Percentiles rank a stretch among this genome's conserved stretches.
These are phyloP conservation scores for Gonatopus flavifemur DNA, from an alignment of 1,140 invertebrate species.

Conservation along the genomic window DNA sequence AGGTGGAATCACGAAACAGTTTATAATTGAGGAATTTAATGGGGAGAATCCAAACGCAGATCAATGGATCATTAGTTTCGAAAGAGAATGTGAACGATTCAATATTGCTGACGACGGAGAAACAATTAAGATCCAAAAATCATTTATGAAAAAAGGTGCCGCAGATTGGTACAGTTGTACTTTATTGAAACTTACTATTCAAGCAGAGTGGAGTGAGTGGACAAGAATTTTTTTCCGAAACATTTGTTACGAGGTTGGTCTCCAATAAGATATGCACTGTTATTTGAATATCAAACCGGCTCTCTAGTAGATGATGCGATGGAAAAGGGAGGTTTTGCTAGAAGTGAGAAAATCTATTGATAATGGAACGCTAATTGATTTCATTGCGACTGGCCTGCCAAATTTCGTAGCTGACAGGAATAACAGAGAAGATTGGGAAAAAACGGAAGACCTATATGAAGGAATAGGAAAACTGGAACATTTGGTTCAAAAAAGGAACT, in stretches of 20 bases:
- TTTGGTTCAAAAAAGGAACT: slow-evolving; percentile 1
- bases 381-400: slow-evolving; percentile 10
- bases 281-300: slow-evolving; percentile 10
- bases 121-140: background rate
- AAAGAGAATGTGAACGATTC: slow-evolving; percentile 1
- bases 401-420: slow-evolving; percentile 7
- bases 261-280: slow-evolving; percentile 2
- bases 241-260: slow-evolving; percentile 5
- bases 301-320: slow-evolving; percentile 10
- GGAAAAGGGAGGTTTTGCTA: slow-evolving; percentile 13
- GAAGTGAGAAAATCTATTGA: slow-evolving; percentile 1
- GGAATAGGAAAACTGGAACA: slow-evolving; percentile 5
- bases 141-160: slow-evolving; percentile 1
- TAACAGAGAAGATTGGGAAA: background rate
- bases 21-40: slow-evolving; percentile 9
- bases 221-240: slow-evolving; percentile 5
- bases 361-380: too few relatives aligned
- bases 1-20: background rate
- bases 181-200: background rate
- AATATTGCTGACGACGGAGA: slow-evolving; percentile 1
- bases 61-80: slow-evolving; percentile 8
- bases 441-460: background rate
- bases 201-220: slow-evolving; percentile 1
- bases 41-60: slow-evolving; percentile 5
- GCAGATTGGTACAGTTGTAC: background rate